These are phyloP conservation scores for Saccostrea echinata DNA, from an alignment of 1,140 invertebrate genomes.

Conservation along the genomic window DNA sequence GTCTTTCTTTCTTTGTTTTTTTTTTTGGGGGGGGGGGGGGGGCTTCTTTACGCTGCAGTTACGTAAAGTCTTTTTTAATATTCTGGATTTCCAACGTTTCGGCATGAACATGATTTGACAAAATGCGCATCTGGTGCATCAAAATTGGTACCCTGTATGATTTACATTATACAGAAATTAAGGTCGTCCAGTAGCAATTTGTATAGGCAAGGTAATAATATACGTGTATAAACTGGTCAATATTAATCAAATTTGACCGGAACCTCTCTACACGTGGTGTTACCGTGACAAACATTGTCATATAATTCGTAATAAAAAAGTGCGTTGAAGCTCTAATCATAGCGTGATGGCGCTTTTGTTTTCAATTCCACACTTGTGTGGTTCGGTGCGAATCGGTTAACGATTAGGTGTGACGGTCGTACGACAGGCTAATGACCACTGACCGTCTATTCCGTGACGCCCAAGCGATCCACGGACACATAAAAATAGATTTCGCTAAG, in stretches of 20 bases:
- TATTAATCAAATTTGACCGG: background rate
- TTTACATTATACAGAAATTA: too few relatives aligned
- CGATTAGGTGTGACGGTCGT: background rate
- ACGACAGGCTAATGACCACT: background rate
- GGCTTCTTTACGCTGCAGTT: too few relatives aligned
- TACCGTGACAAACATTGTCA: background rate
- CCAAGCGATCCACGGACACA: background rate
- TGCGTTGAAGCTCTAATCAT: background rate
- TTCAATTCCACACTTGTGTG: background rate
- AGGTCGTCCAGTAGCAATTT: too few relatives aligned
- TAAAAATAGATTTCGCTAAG: background rate
- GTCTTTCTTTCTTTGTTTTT: too few relatives aligned
- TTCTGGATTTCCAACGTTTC: too few relatives aligned
- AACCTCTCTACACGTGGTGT: background rate
- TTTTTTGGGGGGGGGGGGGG: too few relatives aligned
- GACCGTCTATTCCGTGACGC: background rate
- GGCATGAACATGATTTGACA: too few relatives aligned
- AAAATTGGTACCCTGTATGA: too few relatives aligned
- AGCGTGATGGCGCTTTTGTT: background rate
- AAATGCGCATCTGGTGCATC: too few relatives aligned
- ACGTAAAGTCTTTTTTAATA: too few relatives aligned
- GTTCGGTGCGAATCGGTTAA: background rate
- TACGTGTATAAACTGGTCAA: too few relatives aligned
- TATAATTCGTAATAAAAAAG: background rate
- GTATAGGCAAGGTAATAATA: too few relatives aligned